These are phyloP conservation scores for Epinephelus coioides DNA, from an alignment of 2,797 vertebrate species.

Conservation along the genomic window DNA sequence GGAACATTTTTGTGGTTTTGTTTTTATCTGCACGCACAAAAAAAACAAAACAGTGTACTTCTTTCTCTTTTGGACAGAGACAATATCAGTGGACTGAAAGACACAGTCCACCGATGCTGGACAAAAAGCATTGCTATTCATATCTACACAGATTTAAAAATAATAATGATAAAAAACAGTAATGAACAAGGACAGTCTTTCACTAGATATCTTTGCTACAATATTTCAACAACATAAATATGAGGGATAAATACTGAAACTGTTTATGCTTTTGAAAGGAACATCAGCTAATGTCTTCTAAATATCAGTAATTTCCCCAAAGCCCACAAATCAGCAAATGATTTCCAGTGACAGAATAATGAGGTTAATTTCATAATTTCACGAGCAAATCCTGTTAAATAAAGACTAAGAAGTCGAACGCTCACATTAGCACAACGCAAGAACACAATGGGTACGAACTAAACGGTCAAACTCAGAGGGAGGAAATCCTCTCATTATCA, in stretches of 20 bases:
- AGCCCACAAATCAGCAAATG: not conserved
- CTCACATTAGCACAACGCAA: not conserved
- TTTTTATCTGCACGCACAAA: not conserved
- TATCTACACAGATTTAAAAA: too few species aligned
- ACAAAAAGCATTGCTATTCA: not conserved
- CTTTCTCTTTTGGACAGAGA: not conserved
- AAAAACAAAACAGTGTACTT: not conserved
- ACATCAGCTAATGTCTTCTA: not conserved
- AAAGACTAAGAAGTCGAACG: too few species aligned
- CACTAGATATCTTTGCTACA: not conserved
- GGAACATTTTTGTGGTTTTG: not conserved
- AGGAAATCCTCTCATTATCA: slow-evolving; percentile 52
- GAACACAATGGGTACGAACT: slow-evolving; percentile 36
- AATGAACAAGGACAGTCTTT: not conserved
- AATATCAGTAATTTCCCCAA: not conserved
- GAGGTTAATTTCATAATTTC: not conserved
- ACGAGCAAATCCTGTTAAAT: not conserved
- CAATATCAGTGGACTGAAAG: not conserved
- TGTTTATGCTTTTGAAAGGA: not conserved
- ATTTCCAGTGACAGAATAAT: not conserved
- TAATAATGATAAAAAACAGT: not conserved
- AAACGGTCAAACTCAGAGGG: not conserved
- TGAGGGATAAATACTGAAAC: not conserved
- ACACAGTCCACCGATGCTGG: not conserved
- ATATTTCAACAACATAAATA: not conserved